Evolutionary conservation across 2,113 vertebrate genomes (phyloP).

Genomic region (Gnathonemus longibarbis): DNA sequence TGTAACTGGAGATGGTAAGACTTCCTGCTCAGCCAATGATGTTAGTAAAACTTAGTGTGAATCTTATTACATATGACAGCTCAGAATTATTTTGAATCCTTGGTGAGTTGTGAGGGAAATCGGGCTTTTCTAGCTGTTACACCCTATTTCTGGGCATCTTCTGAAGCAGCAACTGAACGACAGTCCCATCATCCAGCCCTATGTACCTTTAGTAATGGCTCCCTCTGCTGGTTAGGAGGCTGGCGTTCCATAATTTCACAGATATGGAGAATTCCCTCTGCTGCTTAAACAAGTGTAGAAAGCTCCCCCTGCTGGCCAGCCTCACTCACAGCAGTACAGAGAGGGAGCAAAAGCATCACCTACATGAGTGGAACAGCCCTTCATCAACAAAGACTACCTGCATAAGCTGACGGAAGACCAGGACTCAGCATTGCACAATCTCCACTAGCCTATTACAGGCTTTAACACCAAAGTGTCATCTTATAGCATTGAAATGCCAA

Average conservation of each 20-base stretch:
- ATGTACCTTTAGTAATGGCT: background rate
- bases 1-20: background rate
- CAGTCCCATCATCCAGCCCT: background rate
- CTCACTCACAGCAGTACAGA: background rate
- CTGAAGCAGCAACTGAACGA: background rate
- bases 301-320: background rate
- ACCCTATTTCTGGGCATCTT: background rate
- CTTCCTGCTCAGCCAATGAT: background rate
- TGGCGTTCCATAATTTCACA: background rate
- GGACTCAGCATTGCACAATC: background rate
- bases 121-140: background rate
- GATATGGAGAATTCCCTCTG: background rate
- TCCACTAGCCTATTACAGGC: background rate
- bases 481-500: background rate
- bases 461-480: slow-evolving; percentile 12
- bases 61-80: background rate
- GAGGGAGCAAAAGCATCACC: background rate
- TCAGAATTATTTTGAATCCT: background rate
- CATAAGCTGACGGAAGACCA: background rate
- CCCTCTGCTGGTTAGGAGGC: background rate
- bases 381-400: background rate
- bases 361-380: background rate
- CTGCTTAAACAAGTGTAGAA: background rate
- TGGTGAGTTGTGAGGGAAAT: background rate
- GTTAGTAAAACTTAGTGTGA: background rate